These are phyloP conservation scores for Lamproptera curius DNA, from an alignment of 2,888 invertebrate species.

Conservation along the genomic window DNA sequence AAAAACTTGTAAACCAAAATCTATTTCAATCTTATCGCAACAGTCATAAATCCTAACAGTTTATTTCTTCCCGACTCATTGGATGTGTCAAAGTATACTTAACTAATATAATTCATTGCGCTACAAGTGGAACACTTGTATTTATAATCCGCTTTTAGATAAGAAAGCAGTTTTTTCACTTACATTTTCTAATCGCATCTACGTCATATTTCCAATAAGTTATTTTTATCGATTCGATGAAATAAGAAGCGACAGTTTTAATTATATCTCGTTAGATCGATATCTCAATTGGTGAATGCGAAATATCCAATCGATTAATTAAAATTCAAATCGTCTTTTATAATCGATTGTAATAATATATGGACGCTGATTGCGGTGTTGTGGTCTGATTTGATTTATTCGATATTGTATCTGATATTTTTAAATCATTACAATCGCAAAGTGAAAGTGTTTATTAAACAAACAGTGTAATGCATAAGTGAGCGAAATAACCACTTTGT, in stretches of 20 bases:
- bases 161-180: not conserved
- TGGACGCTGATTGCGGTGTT: slow-evolving; percentile 47
- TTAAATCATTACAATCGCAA: slow-evolving; percentile 6
- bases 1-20: too few relatives aligned
- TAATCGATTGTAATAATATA: slow-evolving; percentile 62
- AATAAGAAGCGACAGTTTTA: slow-evolving; percentile 25
- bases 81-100: not conserved
- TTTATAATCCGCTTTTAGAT: not conserved
- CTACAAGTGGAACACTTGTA: not conserved
- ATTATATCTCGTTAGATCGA: slow-evolving; percentile 47
- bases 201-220: not conserved
- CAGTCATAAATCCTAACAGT: not conserved
- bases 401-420: slow-evolving; percentile 10
- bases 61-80: not conserved
- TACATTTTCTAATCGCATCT: not conserved
- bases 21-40: too few relatives aligned
- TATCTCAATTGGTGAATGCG: slow-evolving; percentile 42
- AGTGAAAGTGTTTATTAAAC: slow-evolving; percentile 17
- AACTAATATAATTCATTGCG: not conserved
- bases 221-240: not conserved
- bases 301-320: slow-evolving; percentile 52
- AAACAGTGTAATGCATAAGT: not conserved
- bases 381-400: slow-evolving; percentile 43
- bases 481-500: not conserved
- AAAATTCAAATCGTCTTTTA: slow-evolving; percentile 47